phyloP scores from a whole-genome alignment of 1,140 invertebrate genomes.

The Hyposmocoma kahamanoa region DNA sequence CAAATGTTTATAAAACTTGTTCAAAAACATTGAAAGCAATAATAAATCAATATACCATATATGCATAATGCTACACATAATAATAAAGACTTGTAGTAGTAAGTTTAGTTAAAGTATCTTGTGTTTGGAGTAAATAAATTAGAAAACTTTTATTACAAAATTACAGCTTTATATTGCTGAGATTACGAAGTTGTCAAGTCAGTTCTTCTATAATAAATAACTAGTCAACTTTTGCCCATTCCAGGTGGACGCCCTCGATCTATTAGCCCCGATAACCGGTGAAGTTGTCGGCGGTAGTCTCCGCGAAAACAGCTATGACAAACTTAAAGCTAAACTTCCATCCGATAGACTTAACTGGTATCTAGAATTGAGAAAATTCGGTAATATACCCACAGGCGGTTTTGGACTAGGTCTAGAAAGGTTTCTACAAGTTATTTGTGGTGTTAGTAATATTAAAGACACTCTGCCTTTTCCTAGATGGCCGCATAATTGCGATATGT shows the following conservation, averaged over 20 bases:
- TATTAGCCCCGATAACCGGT: constrained; percentile 90
- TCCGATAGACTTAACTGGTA: constrained; percentile 87
- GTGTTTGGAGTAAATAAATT: too few relatives aligned
- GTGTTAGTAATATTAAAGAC: constrained; percentile 92
- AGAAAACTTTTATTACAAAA: too few relatives aligned
- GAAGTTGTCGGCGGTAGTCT: constrained; percentile 96
- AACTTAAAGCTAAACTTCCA: constrained; percentile 79
- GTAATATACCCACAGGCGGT: constrained; percentile 91
- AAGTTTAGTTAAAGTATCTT: not conserved
- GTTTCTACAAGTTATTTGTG: constrained; percentile 87
- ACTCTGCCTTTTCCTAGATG: constrained; percentile 95
- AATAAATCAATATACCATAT: too few relatives aligned
- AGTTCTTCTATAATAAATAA: too few relatives aligned
- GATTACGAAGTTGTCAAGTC: too few relatives aligned
- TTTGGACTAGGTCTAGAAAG: constrained; percentile 98
- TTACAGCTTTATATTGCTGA: too few relatives aligned
- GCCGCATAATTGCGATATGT: constrained; percentile 82
- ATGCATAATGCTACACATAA: too few relatives aligned
- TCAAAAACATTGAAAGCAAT: too few relatives aligned
- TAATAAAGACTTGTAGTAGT: too few relatives aligned
- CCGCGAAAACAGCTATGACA: constrained; percentile 86
- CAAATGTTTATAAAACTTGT: too few relatives aligned
- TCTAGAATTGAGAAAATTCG: constrained; percentile 91
- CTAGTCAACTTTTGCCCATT: too few relatives aligned
- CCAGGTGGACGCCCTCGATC: constrained; percentile 84